Percentiles rank a stretch among this genome's conserved stretches.
Conservation (phyloP, 2,113 vertebrate species). For the Sorex araneus region DNA sequence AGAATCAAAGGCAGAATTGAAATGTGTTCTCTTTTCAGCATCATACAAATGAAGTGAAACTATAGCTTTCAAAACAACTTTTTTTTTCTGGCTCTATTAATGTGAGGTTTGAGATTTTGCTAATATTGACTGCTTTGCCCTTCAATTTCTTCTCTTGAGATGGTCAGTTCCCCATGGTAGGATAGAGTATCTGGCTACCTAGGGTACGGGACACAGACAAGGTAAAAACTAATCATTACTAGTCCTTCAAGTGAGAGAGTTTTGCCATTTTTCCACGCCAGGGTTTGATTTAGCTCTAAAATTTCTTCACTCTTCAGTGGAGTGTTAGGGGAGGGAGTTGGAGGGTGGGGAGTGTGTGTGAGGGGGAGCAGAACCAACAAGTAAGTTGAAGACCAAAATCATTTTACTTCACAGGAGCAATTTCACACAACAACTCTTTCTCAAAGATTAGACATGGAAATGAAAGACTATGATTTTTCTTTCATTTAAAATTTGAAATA, state of each 20-base stretch:
- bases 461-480: slow-evolving; percentile 12
- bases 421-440: not conserved
- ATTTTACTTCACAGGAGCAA: slow-evolving; percentile 23
- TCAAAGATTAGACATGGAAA: slow-evolving; percentile 18
- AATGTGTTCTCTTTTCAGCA: not conserved
- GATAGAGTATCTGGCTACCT: not conserved
- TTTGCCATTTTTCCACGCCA: not conserved
- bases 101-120: not conserved
- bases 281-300: not conserved
- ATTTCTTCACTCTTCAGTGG: not conserved
- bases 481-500: slow-evolving; percentile 23
- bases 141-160: slow-evolving; percentile 50
- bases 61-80: slow-evolving; percentile 56
- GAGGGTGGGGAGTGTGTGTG: not conserved
- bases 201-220: not conserved
- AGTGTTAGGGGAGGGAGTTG: too few species aligned
- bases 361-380: not conserved
- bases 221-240: not conserved
- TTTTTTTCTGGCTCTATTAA: slow-evolving; percentile 10
- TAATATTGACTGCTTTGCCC: not conserved
- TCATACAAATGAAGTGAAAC: slow-evolving; percentile 60
- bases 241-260: not conserved
- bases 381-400: slow-evolving; percentile 6
- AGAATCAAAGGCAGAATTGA: slow-evolving; percentile 46
- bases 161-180: slow-evolving; percentile 2